Evolutionary conservation across 2,113 vertebrate genomes (phyloP).

Genomic region (Octodon degus): DNA sequence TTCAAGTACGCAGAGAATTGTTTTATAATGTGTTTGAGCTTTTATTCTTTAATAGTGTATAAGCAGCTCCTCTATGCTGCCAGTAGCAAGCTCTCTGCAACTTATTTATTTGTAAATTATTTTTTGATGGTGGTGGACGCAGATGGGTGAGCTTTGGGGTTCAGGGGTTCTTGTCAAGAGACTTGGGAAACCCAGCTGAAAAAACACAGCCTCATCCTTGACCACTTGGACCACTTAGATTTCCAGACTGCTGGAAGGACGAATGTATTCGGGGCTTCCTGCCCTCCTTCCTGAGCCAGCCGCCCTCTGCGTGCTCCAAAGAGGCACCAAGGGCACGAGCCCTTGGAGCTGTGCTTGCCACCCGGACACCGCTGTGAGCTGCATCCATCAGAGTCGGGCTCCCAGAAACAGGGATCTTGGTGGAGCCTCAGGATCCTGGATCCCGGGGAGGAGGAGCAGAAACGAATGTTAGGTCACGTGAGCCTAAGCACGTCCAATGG

Average conservation of each 20-base stretch:
- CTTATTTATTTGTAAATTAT: neutral
- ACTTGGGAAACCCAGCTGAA: neutral
- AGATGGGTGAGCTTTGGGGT: neutral
- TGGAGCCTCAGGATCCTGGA: neutral
- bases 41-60: conserved; percentile 1
- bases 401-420: neutral
- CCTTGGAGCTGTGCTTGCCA: neutral
- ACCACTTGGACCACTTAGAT: neutral
- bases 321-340: neutral
- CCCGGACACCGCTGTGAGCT: conserved; percentile 86
- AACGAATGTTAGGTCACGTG: neutral
- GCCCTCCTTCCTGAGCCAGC: neutral
- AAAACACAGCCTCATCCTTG: neutral
- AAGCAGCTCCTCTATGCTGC: neutral
- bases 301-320: neutral
- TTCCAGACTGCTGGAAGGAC: neutral
- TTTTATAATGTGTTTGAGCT: conserved; percentile 57
- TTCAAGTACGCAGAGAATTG: conserved; percentile 41
- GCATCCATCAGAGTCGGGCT: conserved; percentile 85
- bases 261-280: neutral
- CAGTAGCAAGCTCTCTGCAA: neutral
- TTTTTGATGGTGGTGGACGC: neutral
- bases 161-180: neutral
- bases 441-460: neutral
- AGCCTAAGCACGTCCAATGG: neutral